Base-by-base conservation (phyloP, 2,888 invertebrate species). In the Pachliopta kotzebuea region DNA sequence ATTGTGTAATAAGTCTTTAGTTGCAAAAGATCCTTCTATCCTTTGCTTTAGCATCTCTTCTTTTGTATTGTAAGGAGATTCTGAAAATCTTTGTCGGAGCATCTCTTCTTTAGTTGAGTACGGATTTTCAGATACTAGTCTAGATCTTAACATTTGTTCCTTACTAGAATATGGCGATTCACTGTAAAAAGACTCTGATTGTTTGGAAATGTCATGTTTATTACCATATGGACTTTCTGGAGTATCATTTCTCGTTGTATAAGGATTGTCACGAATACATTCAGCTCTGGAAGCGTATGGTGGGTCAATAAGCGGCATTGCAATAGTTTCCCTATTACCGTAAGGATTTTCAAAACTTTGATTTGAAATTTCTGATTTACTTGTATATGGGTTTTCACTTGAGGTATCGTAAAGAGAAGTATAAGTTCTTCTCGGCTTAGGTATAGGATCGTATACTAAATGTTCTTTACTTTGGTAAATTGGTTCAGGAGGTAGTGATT, bases 391-490 rank as follows among this genome's bases (percentile, higher is more conserved):
- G 61, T 88, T 90, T 74, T 90, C 91, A 68, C 80, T 84, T 42
- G 90, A 88, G 58, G 90, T 88, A 74, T 92, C 91, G 70, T 89
- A 90, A 23, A 87, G 66, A 62, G 91, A 89, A 67, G 91, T 86
- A 68, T 92, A 92, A 26, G 92, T 92, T 71, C 92, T 81, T 75
- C 90, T 84, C 57, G 92, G 92, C 76, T 92, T 92, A 76, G 92
- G 92, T 69, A 92, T 90, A 73, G 90, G 90, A 68, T 92, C 92
- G 70, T 92, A 92, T 69, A 91, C 79, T 73, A 90, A 75, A 73
- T 88, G 89, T 57, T 90, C 90, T 83, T 90, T 91, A 71, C 90
- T 90, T 90, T 92, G 91, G 88, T 91, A 91, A 72, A 86, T 72
- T 63, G 91, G 91, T 81, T 92, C 92, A 76, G 88, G 90, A 87